A percentile compares a stretch with the other conserved stretches of the same genome.
Conservation (phyloP, 1,140 invertebrate species). For the Akabosia matsudoensis region DNA sequence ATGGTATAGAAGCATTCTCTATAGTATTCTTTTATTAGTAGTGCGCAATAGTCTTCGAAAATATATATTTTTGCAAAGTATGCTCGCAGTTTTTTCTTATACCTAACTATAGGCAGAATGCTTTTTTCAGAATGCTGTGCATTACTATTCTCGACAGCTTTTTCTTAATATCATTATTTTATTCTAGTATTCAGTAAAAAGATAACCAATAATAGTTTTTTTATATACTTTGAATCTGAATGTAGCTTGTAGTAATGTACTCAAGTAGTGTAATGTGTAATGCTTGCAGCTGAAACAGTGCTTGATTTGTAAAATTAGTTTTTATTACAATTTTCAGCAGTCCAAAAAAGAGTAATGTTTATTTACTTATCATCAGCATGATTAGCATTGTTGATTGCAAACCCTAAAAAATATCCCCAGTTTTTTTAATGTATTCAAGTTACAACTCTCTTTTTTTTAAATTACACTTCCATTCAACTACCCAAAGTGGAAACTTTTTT, state of each 20-base stretch:
- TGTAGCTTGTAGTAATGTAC: not conserved
- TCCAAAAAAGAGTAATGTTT: not conserved
- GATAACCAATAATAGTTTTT: no score
- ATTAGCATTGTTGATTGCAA: constrained; percentile 21
- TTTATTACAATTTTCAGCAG: not conserved
- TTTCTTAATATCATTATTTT: no score
- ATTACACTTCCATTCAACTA: not conserved
- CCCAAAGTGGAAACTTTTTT: not conserved
- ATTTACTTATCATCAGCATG: not conserved
- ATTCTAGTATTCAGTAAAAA: no score
- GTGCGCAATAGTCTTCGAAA: constrained; percentile 14
- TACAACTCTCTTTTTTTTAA: not conserved
- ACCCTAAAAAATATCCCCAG: not conserved
- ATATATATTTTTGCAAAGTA: not conserved
- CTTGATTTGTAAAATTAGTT: not conserved
- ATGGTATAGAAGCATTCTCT: not conserved
- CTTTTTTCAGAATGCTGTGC: no score
- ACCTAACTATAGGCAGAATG: no score
- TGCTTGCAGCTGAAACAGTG: not conserved
- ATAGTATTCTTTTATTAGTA: not conserved
- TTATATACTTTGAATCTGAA: no score
- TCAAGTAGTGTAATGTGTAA: not conserved
- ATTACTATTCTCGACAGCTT: no score
- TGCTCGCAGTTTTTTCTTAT: no score
- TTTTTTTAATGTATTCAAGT: not conserved